Conservation (phyloP, 2,797 vertebrate genomes). For the Chanos chanos region DNA sequence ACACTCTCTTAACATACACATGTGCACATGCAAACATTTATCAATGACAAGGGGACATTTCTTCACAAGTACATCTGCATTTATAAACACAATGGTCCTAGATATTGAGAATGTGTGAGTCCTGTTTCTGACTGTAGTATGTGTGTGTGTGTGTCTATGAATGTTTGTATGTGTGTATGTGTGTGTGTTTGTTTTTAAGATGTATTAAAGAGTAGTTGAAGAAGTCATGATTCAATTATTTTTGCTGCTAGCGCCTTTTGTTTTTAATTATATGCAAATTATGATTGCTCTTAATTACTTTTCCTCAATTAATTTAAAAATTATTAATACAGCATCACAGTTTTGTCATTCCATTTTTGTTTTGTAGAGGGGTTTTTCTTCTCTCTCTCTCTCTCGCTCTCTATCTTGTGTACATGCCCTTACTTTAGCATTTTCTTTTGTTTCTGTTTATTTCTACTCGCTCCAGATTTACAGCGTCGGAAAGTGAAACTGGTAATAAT, state of each 20-base stretch:
- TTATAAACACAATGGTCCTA: slow-evolving; percentile 40
- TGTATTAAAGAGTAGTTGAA: not conserved
- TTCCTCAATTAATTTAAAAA: too few species aligned
- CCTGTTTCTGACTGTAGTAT: slow-evolving; percentile 34
- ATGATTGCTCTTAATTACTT: too few species aligned
- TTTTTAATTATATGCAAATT: too few species aligned
- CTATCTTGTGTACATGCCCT: too few species aligned
- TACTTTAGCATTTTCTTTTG: slow-evolving; percentile 5
- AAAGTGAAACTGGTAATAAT: too few species aligned
- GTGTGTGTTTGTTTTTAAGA: slow-evolving; percentile 8
- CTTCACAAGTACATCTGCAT: slow-evolving; percentile 32
- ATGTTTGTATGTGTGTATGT: not conserved
- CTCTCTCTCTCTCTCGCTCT: not conserved
- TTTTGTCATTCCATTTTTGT: not conserved
- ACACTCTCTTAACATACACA: slow-evolving; percentile 17
- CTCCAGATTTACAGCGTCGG: too few species aligned
- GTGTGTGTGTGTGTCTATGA: slow-evolving; percentile 11
- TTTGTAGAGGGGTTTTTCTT: not conserved
- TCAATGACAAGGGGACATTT: slow-evolving; percentile 25
- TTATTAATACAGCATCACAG: too few species aligned
- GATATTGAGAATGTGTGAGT: slow-evolving; percentile 31
- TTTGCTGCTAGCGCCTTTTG: too few species aligned
- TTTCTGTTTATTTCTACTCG: not conserved
- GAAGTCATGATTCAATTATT: too few species aligned
- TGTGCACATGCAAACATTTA: slow-evolving; percentile 11